Evolutionary conservation across 1,140 invertebrate genomes (phyloP).

Genomic region (Doryteuthis pealeii): DNA sequence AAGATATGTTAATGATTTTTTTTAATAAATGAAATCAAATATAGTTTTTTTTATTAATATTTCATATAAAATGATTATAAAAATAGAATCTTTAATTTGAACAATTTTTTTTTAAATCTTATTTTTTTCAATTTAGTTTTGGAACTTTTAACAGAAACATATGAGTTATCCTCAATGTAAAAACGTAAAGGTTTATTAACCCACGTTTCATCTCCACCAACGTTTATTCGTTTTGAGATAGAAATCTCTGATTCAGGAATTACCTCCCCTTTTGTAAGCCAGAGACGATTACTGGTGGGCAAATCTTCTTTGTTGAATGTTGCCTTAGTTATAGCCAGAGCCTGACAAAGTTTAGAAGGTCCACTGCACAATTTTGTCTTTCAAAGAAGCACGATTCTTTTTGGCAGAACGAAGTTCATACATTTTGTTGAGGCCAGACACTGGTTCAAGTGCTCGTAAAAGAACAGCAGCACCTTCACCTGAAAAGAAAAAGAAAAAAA

Average conservation of each 20-base stretch:
- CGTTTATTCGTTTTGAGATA: slow-evolving; percentile 69
- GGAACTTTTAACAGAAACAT: slow-evolving; percentile 37
- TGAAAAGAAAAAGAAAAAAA: slow-evolving; percentile 50
- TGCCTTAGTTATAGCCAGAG: slow-evolving; percentile 67
- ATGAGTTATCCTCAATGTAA: slow-evolving; percentile 43
- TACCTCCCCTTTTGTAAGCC: slow-evolving; percentile 66
- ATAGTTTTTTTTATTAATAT: too few relatives aligned
- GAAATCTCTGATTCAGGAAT: slow-evolving; percentile 60
- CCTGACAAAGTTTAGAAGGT: slow-evolving; percentile 76
- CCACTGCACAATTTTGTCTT: slow-evolving; percentile 73
- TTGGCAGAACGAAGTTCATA: slow-evolving; percentile 55
- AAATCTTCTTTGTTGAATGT: slow-evolving; percentile 68
- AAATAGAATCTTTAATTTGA: too few relatives aligned
- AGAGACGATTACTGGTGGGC: slow-evolving; percentile 61
- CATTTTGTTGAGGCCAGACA: slow-evolving; percentile 69
- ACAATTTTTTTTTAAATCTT: too few relatives aligned
- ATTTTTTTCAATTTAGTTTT: background rate
- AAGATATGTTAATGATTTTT: too few relatives aligned
- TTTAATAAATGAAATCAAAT: too few relatives aligned
- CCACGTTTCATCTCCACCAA: slow-evolving; percentile 70
- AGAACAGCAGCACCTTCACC: slow-evolving; percentile 73
- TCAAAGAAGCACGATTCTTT: slow-evolving; percentile 47
- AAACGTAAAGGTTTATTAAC: slow-evolving; percentile 69
- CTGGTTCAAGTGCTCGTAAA: slow-evolving; percentile 72
- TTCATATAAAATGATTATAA: too few relatives aligned